Evolutionary conservation across 2,113 vertebrate species (phyloP), one percentile per base, ranked within the genome.

Genomic region (Ifrita kowaldi): DNA sequence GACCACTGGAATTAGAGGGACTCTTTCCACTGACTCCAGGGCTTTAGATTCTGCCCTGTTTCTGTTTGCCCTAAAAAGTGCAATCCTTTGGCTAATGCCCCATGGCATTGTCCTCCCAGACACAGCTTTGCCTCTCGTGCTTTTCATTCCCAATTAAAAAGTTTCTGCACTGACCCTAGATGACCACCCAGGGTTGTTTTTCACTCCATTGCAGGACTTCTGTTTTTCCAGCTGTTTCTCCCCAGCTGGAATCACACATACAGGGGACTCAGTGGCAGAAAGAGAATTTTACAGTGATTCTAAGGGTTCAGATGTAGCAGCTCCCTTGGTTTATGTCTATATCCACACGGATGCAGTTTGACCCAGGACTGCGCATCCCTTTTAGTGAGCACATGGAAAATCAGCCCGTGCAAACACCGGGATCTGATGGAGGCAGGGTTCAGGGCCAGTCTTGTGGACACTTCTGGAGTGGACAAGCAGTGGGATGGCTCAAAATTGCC

Each of bases 381-480:
- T 28, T 6, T 21, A 62, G 24, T 3, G 3, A 75, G 41, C 3
- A 2, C 8, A 4, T 37, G 60, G 26, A n/a, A 83, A 90, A 75
- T 13, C 2, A 1, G 24, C 0, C 0, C 17, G 9, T 21, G 22
- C 64, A 21, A 37, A 47, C 0, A 0, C 27, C 0, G 0, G 59
- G 64, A 60, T 28, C 15, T 57, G 42, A 63, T 35, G 2, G 3
- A 42, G 17, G 13, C n/a, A 53, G 32, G 15, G 41, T 63, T 47
- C 11, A 49, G 47, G 37, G 26, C 39, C 52, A 2, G 22, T 49
- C 62, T n/a, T 67, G 30, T 1, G 5, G 47, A 16, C 26, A 15
- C 6, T 63, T 5, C 37, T 79, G 62, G 42, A 28, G 24, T 8
- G 21, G 18, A 55, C 14, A 22, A 56, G 49, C 32, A 62, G 37